Percentiles rank a stretch among this genome's conserved stretches.
Conservation (phyloP, 2,888 invertebrate genomes). For the Colletes collaris region DNA sequence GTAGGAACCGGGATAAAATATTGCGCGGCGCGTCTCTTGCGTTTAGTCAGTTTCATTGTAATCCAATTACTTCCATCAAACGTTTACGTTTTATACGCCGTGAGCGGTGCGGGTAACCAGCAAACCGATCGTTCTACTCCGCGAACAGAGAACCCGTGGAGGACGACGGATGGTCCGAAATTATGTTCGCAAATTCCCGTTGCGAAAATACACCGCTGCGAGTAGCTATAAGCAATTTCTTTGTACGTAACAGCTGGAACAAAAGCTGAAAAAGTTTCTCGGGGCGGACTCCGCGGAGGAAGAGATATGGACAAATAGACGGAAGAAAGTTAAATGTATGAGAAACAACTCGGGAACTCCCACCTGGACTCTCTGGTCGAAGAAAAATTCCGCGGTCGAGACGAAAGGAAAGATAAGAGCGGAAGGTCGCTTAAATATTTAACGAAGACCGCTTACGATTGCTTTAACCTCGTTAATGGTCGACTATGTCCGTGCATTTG, state of each 20-base stretch:
- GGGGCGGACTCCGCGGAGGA: not conserved
- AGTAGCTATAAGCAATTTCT: slow-evolving; percentile 38
- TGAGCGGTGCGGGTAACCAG: no score
- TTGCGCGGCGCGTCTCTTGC: slow-evolving; percentile 3
- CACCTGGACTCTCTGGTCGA: slow-evolving; percentile 7
- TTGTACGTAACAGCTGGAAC: slow-evolving; percentile 31
- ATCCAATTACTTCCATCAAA: slow-evolving; percentile 33
- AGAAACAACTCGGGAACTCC: slow-evolving; percentile 41
- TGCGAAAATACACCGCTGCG: slow-evolving; percentile 12
- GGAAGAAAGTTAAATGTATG: slow-evolving; percentile 18
- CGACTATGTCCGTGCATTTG: not conserved
- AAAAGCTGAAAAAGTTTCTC: slow-evolving; percentile 35
- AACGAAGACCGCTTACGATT: slow-evolving; percentile 38
- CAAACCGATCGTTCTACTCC: not conserved
- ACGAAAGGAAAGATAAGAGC: not conserved
- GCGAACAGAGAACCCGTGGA: no score
- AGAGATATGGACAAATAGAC: not conserved
- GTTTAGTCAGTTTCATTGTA: slow-evolving; percentile 17
- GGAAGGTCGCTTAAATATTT: slow-evolving; percentile 51
- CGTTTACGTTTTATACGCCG: not conserved
- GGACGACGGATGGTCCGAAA: no score
- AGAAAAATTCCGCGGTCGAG: slow-evolving; percentile 20
- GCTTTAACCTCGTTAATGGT: slow-evolving; percentile 36
- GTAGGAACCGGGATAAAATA: slow-evolving; percentile 39
- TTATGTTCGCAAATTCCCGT: slow-evolving; percentile 19